A percentile compares a stretch with the other conserved stretches of the same genome.
Evolutionary conservation across 2,113 vertebrate genomes (phyloP).

Genomic region (Vireo altiloquus): DNA sequence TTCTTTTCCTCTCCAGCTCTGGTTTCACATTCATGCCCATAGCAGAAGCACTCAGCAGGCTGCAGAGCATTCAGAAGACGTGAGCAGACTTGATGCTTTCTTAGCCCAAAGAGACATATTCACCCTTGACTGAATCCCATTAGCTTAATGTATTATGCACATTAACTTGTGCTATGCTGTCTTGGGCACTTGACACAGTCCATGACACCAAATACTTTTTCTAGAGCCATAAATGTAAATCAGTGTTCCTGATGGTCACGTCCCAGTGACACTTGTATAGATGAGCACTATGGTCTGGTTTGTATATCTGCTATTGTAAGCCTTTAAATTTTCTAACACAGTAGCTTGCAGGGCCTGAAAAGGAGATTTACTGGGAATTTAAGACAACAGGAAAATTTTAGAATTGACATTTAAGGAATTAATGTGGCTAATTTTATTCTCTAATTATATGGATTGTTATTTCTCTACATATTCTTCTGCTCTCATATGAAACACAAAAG

Average conservation of each 20-base stretch:
- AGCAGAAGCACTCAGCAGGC: background rate
- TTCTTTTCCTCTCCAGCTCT: background rate
- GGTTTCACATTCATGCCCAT: background rate
- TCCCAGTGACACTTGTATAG: background rate
- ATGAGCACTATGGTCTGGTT: background rate
- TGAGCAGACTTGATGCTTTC: background rate
- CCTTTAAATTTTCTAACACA: background rate
- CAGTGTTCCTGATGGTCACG: background rate
- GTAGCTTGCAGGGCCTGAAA: background rate
- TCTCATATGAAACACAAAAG: background rate
- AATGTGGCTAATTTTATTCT: background rate
- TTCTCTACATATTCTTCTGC: background rate
- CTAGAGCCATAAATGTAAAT: constrained; percentile 1
- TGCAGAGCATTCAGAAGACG: background rate
- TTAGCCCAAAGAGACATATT: background rate
- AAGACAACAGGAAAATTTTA: background rate
- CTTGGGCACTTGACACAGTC: background rate
- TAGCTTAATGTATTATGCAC: background rate
- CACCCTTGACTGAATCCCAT: constrained; percentile 10
- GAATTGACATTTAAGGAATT: background rate
- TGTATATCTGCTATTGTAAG: background rate
- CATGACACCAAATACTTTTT: background rate
- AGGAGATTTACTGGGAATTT: background rate
- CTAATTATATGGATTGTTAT: background rate
- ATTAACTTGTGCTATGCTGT: background rate